Conservation (phyloP, 2,888 invertebrate genomes). For the Nomada fabriciana region DNA sequence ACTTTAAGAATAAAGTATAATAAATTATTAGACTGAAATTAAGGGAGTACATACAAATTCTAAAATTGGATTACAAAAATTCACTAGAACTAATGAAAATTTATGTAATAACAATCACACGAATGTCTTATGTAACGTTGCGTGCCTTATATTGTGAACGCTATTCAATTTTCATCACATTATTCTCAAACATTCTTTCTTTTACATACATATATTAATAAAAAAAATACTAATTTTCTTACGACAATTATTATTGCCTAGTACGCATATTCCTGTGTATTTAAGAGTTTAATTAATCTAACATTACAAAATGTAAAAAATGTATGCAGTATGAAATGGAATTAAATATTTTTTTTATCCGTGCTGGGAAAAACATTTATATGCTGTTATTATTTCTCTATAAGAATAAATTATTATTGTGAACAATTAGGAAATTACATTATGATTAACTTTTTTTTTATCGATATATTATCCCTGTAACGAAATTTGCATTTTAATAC, state of each 20-base stretch:
- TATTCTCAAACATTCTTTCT: conserved; percentile 13
- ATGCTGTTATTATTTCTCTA: conserved; percentile 34
- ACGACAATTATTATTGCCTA: conserved; percentile 8
- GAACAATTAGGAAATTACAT: conserved; percentile 56
- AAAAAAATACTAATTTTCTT: conserved; percentile 19
- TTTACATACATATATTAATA: conserved; percentile 11
- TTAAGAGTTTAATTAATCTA: conserved; percentile 14
- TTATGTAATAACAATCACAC: neutral
- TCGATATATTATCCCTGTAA: conserved; percentile 26
- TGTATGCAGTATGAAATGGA: conserved; percentile 30
- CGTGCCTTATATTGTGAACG: neutral
- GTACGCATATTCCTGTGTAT: neutral
- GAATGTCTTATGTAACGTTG: neutral
- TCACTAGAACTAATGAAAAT: conserved; percentile 8
- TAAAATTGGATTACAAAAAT: conserved; percentile 30
- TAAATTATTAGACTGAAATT: conserved; percentile 38
- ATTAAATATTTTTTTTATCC: conserved; percentile 18
- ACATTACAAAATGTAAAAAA: conserved; percentile 3
- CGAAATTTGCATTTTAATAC: conserved; percentile 30
- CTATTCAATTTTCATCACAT: neutral
- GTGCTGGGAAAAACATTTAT: conserved; percentile 33
- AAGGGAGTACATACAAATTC: conserved; percentile 15
- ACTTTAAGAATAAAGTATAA: conserved; percentile 36
- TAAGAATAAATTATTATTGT: conserved; percentile 68
- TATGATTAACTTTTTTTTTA: conserved; percentile 50